Conservation (phyloP, 2,888 invertebrate species). For the Aleiodes leptofemur region DNA sequence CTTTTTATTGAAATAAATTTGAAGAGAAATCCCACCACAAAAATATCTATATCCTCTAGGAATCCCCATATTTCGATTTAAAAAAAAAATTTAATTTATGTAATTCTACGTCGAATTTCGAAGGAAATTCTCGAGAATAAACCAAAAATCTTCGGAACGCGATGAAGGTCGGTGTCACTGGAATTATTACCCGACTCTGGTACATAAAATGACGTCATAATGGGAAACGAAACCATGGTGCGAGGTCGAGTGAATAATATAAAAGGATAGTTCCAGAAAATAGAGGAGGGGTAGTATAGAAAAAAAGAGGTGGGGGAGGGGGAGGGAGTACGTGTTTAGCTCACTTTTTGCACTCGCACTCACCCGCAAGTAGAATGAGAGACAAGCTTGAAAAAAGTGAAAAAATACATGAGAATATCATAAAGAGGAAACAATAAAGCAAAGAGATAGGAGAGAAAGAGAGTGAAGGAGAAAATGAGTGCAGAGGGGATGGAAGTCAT, state of each 20-base stretch:
- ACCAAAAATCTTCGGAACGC: conserved; percentile 9
- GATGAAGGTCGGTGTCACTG: conserved; percentile 35
- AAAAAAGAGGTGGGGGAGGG: too few relatives aligned
- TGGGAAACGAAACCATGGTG: neutral
- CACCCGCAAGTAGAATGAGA: neutral
- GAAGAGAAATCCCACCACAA: too few relatives aligned
- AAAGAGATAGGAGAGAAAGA: conserved; percentile 34
- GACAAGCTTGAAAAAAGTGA: too few relatives aligned
- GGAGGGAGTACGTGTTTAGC: too few relatives aligned
- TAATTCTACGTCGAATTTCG: too few relatives aligned
- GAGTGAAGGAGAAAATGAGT: neutral
- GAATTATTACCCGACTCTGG: conserved; percentile 22
- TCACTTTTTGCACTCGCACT: neutral
- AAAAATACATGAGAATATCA: conserved; percentile 21
- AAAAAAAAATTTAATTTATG: too few relatives aligned
- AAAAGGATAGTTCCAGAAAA: neutral
- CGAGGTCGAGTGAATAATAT: conserved; percentile 6
- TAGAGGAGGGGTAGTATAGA: too few relatives aligned
- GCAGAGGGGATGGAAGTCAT: conserved; percentile 10
- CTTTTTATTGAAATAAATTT: too few relatives aligned
- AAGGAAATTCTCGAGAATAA: conserved; percentile 1
- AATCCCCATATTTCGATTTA: too few relatives aligned
- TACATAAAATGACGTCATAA: conserved; percentile 36
- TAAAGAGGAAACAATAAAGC: conserved; percentile 33
- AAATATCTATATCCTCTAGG: too few relatives aligned